Conservation (phyloP, 2,797 vertebrate genomes). For the Sebastes hubbsi region DNA sequence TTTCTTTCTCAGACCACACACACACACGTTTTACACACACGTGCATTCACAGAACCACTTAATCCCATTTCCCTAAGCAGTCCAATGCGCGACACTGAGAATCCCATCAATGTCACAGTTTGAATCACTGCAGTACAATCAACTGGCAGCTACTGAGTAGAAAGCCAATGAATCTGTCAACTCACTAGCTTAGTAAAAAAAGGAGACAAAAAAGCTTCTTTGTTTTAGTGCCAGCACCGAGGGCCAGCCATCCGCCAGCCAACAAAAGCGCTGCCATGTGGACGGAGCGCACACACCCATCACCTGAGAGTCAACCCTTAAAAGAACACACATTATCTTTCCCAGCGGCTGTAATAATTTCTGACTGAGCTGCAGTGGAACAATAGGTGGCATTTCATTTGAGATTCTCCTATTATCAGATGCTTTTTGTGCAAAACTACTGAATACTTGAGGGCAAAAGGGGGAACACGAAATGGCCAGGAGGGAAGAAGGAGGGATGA, state of each 20-base stretch:
- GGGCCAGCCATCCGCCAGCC: slow-evolving; percentile 50
- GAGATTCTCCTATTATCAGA: slow-evolving; percentile 36
- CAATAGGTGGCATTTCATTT: slow-evolving; percentile 53
- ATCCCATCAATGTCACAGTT: slow-evolving; percentile 75
- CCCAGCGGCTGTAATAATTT: slow-evolving; percentile 38
- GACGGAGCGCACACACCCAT: slow-evolving; percentile 15
- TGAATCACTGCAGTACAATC: slow-evolving; percentile 73
- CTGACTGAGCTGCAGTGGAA: slow-evolving; percentile 30
- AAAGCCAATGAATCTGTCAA: slow-evolving; percentile 71
- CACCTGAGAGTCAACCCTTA: slow-evolving; percentile 48
- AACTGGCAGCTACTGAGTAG: slow-evolving; percentile 68
- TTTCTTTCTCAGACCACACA: slow-evolving; percentile 41
- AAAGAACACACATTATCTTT: slow-evolving; percentile 28
- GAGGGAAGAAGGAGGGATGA: background rate
- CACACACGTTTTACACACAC: background rate
- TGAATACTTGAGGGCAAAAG: slow-evolving; percentile 1
- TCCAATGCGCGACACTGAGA: slow-evolving; percentile 60
- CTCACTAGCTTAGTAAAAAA: slow-evolving; percentile 33
- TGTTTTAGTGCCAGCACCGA: slow-evolving; percentile 62
- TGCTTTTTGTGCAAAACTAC: slow-evolving; percentile 11
- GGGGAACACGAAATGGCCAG: background rate
- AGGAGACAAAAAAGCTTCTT: slow-evolving; percentile 27
- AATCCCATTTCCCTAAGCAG: slow-evolving; percentile 76
- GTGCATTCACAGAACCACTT: slow-evolving; percentile 40
- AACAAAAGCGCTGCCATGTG: slow-evolving; percentile 50